Base-by-base conservation (phyloP, 2,113 vertebrate genomes). In the Corythaixoides concolor region DNA sequence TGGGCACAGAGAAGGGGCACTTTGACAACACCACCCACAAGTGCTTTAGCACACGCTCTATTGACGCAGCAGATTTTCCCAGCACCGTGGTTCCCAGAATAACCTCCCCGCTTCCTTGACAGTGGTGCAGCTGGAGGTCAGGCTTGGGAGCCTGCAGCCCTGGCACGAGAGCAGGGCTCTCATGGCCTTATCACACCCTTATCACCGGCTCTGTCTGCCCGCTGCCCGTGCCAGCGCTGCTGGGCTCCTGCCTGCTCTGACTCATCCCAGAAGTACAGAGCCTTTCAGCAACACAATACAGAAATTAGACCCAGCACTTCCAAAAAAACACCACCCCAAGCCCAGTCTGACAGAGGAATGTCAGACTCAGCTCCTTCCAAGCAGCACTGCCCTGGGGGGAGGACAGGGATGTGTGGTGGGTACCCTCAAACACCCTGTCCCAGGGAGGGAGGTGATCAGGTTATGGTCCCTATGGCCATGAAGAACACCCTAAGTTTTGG, bases 11-110 rank as follows among this genome's bases (percentile, higher is more conserved):
- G 32, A 75, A 85, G 6, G 17, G 39, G 7, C 8, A 11, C 81
- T 72, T 63, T 33, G 26, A 70, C 78, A 89, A n/a, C 24, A 55
- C 13, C 18, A 33, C 26, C 37, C 64, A 0, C 15, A 35, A 59
- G 21, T 12, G 12, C 56, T 74, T 77, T 35, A 63, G 55, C 26
- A 63, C 55, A 47, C 4, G 0, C 15, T 55, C 27, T 49, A 8
- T 59, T 95, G 88, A 88, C 75, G n/a, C 33, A 78, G 58, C 69
- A 60, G 26, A 90, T 49, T 76, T 95, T 93, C 91, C 81, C 94
- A 93, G 63, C 28, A 5, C 28, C 7, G 2, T 4, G 7, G 9
- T 89, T 97, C 87, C 60, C 64, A 49, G 52, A 97, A 92, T 73
- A 94, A 56, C 49, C 12, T 43, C 33, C 64, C 23, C 0, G 1